A percentile compares a stretch with the other conserved stretches of the same genome.
These are phyloP conservation scores for Botia almorhae DNA, from an alignment of 2,797 vertebrate species.

Conservation along the genomic window DNA sequence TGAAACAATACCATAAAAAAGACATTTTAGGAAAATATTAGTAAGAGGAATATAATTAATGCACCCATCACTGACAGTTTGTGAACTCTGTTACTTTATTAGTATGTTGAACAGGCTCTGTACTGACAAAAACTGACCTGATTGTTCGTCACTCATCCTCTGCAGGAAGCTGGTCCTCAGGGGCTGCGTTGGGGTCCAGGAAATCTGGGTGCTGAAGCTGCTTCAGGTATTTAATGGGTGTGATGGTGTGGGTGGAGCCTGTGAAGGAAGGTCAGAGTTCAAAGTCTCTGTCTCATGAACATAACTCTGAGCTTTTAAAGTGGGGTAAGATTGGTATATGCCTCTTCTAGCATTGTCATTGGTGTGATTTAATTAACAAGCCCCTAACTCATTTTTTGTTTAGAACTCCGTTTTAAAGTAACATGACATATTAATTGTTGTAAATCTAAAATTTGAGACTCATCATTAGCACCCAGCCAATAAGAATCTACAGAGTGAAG, in stretches of 20 bases:
- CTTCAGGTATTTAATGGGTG: slow-evolving; percentile 94
- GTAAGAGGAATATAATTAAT: neutral
- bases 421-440: no score
- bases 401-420: no score
- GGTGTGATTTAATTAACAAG: no score
- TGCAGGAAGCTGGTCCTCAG: slow-evolving; percentile 83
- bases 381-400: no score
- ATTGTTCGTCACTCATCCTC: slow-evolving; percentile 80
- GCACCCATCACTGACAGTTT: neutral
- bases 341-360: no score
- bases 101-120: neutral
- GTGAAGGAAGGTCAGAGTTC: slow-evolving; percentile 60
- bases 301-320: neutral
- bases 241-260: slow-evolving; percentile 95
- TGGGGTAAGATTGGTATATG: neutral
- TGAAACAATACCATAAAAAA: no score
- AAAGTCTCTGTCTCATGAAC: neutral
- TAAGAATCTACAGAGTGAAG: neutral
- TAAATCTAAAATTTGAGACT: no score
- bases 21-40: neutral
- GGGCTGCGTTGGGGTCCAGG: slow-evolving; percentile 90
- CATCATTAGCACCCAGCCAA: no score
- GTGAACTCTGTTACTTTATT: neutral
- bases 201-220: slow-evolving; percentile 97
- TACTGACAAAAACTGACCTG: slow-evolving; percentile 68